phyloP scores from a whole-genome alignment of 2,797 vertebrate species.

The Takifugu ocellatus region DNA sequence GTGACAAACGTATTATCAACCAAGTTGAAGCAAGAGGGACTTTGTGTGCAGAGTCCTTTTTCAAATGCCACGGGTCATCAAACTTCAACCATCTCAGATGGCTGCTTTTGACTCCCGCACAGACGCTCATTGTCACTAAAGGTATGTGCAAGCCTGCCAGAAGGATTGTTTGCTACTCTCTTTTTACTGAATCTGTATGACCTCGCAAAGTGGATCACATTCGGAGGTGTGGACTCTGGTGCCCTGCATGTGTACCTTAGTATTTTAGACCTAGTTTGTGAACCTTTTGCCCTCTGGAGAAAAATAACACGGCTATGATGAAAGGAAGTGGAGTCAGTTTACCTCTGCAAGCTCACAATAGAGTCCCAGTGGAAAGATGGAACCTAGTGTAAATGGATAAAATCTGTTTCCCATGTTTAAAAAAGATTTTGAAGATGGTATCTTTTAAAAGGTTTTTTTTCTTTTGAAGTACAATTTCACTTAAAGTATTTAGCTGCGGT shows the following conservation, averaged over 20 bases:
- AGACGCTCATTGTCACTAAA: slow-evolving; percentile 49
- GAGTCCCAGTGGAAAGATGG: slow-evolving; percentile 62
- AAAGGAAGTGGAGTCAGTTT: slow-evolving; percentile 66
- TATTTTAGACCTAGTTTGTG: slow-evolving; percentile 22
- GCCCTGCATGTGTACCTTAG: slow-evolving; percentile 19
- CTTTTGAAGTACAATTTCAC: background rate
- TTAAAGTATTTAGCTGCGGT: background rate
- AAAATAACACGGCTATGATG: slow-evolving; percentile 56
- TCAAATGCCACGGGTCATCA: slow-evolving; percentile 23
- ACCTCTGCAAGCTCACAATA: slow-evolving; percentile 49
- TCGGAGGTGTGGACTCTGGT: slow-evolving; percentile 7
- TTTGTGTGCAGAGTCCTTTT: background rate
- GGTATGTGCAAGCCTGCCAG: slow-evolving; percentile 32
- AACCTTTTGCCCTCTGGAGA: slow-evolving; percentile 25
- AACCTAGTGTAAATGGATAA: slow-evolving; percentile 42
- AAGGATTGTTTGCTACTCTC: slow-evolving; percentile 10
- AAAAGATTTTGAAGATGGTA: slow-evolving; percentile 27
- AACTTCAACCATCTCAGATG: slow-evolving; percentile 35
- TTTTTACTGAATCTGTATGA: slow-evolving; percentile 2
- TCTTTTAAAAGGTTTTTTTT: slow-evolving; percentile 2
- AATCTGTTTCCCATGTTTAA: slow-evolving; percentile 45
- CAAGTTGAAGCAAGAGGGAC: background rate
- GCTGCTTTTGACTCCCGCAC: slow-evolving; percentile 36
- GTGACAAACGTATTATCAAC: too few relatives aligned
- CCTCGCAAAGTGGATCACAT: slow-evolving; percentile 22